Conservation (phyloP, 2,888 invertebrate species). For the Acanthococcus lagerstroemiae region DNA sequence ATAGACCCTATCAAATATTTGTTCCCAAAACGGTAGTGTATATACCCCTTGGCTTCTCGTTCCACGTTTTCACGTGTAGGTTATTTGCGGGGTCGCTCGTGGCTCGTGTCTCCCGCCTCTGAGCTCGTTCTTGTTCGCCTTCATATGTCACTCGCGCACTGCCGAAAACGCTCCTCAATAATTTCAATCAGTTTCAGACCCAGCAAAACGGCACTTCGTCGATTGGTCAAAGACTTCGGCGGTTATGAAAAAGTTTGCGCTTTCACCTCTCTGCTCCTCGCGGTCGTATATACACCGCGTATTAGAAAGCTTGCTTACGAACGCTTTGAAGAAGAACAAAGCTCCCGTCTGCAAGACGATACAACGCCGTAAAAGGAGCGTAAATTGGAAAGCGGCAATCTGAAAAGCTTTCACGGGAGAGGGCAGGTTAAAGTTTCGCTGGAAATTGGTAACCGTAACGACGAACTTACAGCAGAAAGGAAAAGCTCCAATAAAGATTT, state of each 20-base stretch:
- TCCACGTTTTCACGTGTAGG: no score
- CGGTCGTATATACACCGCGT: background rate
- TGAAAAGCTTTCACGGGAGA: slow-evolving; percentile 18
- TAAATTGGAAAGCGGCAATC: slow-evolving; percentile 24
- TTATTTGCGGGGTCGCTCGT: no score
- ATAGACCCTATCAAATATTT: no score
- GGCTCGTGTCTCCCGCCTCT: no score
- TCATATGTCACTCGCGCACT: background rate
- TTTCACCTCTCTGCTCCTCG: background rate
- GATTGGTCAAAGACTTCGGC: background rate
- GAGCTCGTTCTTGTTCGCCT: no score
- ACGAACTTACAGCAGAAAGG: background rate
- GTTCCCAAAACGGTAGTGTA: no score
- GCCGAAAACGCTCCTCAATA: background rate
- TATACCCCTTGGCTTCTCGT: no score
- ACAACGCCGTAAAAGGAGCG: background rate
- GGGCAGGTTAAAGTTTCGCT: slow-evolving; percentile 4
- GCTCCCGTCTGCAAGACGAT: background rate
- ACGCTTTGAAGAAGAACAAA: background rate
- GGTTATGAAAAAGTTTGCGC: background rate
- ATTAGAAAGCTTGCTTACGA: background rate
- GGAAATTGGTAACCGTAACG: slow-evolving; percentile 22
- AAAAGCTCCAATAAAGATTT: slow-evolving; percentile 18
- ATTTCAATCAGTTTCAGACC: background rate
- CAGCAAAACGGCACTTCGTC: background rate